Evolutionary conservation across 2,113 vertebrate genomes (phyloP).

Genomic region (Brienomyrus longianalis): DNA sequence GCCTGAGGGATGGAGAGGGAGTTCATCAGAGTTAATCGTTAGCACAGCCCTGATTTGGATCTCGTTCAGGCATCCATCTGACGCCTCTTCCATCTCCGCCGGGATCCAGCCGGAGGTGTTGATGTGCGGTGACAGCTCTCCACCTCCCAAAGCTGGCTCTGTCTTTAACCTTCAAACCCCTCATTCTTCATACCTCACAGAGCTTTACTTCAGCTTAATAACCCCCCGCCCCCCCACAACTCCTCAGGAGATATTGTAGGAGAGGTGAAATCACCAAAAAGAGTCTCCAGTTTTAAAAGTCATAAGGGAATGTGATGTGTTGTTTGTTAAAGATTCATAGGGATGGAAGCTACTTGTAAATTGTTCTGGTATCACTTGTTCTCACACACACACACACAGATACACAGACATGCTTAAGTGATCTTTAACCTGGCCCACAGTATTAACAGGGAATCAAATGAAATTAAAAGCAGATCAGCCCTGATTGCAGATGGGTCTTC

Average conservation of each 20-base stretch:
- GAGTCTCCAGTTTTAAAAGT: background rate
- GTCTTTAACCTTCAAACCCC: background rate
- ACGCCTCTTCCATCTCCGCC: background rate
- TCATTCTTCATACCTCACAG: background rate
- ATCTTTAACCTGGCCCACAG: background rate
- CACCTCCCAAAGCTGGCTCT: background rate
- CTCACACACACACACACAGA: background rate
- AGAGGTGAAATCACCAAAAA: background rate
- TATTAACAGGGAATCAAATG: background rate
- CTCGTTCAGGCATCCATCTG: background rate
- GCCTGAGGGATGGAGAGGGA: background rate
- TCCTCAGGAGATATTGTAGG: background rate
- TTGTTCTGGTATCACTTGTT: background rate
- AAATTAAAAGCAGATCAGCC: background rate
- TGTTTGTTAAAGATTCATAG: background rate
- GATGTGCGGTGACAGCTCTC: background rate
- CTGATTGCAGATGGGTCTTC: background rate
- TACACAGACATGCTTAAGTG: background rate
- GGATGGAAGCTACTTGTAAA: background rate
- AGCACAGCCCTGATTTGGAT: background rate
- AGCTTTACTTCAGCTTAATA: background rate
- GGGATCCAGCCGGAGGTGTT: conserved; percentile 2
- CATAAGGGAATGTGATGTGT: background rate
- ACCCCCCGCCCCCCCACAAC: background rate
- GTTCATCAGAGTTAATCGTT: background rate